phyloP scores from a whole-genome alignment of 2,797 vertebrate genomes.

The Pseudomugil gertrudae region DNA sequence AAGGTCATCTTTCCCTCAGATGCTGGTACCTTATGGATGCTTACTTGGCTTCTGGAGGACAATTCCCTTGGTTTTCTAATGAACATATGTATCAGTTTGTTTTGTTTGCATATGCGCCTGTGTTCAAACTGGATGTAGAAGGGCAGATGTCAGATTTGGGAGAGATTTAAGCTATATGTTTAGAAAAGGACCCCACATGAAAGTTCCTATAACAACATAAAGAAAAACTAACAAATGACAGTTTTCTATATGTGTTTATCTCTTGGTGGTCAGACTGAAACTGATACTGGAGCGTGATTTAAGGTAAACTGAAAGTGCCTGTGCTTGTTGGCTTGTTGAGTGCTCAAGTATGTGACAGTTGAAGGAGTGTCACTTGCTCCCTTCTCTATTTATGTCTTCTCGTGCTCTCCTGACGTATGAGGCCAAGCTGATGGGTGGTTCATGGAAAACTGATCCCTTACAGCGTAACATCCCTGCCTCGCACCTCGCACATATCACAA shows the following conservation, averaged over 20 bases:
- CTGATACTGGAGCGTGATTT: slow-evolving; percentile 42
- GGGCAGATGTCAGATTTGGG: not conserved
- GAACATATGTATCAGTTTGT: slow-evolving; percentile 5
- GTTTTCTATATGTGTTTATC: not conserved
- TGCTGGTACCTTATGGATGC: slow-evolving; percentile 50
- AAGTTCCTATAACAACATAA: slow-evolving; percentile 2
- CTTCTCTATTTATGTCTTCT: slow-evolving; percentile 51
- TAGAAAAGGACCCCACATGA: not conserved
- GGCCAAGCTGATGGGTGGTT: slow-evolving; percentile 41
- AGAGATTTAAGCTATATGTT: not conserved
- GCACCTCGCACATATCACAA: slow-evolving; percentile 24
- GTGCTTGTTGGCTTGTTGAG: slow-evolving; percentile 30
- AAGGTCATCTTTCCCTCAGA: slow-evolving; percentile 59
- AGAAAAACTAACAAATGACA: not conserved
- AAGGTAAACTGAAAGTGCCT: slow-evolving; percentile 23
- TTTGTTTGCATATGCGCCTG: not conserved
- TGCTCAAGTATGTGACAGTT: slow-evolving; percentile 40
- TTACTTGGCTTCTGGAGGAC: slow-evolving; percentile 27
- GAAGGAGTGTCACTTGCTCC: slow-evolving; percentile 36
- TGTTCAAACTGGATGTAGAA: slow-evolving; percentile 3
- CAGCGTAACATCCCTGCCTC: slow-evolving; percentile 24
- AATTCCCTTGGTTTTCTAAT: slow-evolving; percentile 4
- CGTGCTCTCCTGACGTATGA: slow-evolving; percentile 33
- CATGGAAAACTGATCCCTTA: slow-evolving; percentile 46
- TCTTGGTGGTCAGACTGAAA: slow-evolving; percentile 12